Percentiles rank a stretch among this genome's conserved stretches.
Evolutionary conservation across 2,888 invertebrate species (phyloP).

Genomic region (Drosophila acutilabella): DNA sequence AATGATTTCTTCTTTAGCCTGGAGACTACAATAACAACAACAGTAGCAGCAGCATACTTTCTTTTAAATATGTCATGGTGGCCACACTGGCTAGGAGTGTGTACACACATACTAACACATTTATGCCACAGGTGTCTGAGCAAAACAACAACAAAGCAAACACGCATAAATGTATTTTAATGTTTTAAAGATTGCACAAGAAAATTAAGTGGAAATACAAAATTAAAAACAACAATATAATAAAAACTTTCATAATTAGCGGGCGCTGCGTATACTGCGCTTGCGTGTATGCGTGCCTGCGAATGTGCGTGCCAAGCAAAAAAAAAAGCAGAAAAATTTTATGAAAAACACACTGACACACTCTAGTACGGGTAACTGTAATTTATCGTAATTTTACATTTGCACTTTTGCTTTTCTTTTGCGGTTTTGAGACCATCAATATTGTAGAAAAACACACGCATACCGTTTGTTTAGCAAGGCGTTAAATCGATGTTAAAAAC

Average conservation of each 20-base stretch:
- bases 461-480: conserved; percentile 62
- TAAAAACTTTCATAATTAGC: conserved; percentile 78
- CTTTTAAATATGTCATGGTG: conserved; percentile 45
- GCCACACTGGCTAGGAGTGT: conserved; percentile 46
- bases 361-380: conserved; percentile 23
- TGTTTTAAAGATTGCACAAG: conserved; percentile 58
- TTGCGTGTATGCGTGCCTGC: conserved; percentile 52
- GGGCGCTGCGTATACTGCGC: conserved; percentile 40
- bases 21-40: conserved; percentile 11
- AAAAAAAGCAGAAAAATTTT: conserved; percentile 30
- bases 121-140: conserved; percentile 33
- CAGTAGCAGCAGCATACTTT: conserved; percentile 38
- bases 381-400: conserved; percentile 53
- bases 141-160: conserved; percentile 31
- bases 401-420: conserved; percentile 68
- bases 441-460: conserved; percentile 34
- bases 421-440: conserved; percentile 24
- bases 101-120: conserved; percentile 34
- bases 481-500: conserved; percentile 52
- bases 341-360: conserved; percentile 70
- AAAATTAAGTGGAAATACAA: conserved; percentile 42
- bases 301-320: background rate
- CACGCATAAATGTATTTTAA: conserved; percentile 40
- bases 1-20: conserved; percentile 41
- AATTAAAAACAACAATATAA: conserved; percentile 45